A percentile compares a stretch with the other conserved stretches of the same genome.
phyloP scores from a whole-genome alignment of 2,797 vertebrate species.

The Poeciliopsis turneri region DNA sequence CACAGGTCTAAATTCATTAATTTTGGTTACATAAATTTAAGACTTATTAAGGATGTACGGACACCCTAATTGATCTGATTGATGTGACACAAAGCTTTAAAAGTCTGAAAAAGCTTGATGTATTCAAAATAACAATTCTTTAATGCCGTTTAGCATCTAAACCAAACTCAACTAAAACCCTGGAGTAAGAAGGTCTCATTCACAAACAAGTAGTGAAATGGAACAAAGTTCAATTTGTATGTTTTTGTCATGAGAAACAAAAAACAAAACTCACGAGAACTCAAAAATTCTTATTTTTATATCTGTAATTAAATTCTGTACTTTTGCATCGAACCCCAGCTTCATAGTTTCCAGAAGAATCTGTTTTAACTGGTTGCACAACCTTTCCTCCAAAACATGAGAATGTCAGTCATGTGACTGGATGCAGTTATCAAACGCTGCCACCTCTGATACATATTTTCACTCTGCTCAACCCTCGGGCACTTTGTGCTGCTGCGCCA shows the following conservation, averaged over 20 bases:
- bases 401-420: not conserved
- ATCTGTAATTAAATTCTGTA: not conserved
- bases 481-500: slow-evolving; percentile 1
- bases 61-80: too few relatives aligned
- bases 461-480: not conserved
- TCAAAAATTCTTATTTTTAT: not conserved
- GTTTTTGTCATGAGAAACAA: too few relatives aligned
- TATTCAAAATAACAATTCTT: not conserved
- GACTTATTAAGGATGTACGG: too few relatives aligned
- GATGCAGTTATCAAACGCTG: not conserved
- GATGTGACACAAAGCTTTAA: not conserved
- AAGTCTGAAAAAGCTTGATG: not conserved
- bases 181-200: not conserved
- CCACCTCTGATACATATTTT: not conserved
- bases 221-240: not conserved
- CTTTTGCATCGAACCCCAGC: not conserved
- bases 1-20: too few relatives aligned
- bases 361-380: not conserved
- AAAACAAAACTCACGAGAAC: too few relatives aligned
- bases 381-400: not conserved
- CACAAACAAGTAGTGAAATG: not conserved
- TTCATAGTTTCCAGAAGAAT: not conserved
- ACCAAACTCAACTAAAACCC: not conserved
- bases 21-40: too few relatives aligned
- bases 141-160: not conserved